Evolutionary conservation across 1,140 invertebrate genomes (phyloP).

Genomic region (Drosophila pseudoananassae): DNA sequence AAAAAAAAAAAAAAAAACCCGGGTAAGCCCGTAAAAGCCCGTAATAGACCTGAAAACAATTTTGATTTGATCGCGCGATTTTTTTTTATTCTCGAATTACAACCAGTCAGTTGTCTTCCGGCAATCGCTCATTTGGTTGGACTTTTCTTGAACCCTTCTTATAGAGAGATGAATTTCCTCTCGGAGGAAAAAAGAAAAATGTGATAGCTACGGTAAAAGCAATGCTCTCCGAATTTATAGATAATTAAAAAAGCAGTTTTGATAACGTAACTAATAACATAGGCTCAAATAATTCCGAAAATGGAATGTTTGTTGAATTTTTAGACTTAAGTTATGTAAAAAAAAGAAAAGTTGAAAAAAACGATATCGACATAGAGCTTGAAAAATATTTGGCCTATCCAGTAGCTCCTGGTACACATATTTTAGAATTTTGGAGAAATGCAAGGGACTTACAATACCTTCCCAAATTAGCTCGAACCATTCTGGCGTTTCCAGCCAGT

Average conservation of each 20-base stretch:
- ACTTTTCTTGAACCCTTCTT: constrained; percentile 14
- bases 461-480: background rate
- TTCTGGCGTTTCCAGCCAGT: constrained; percentile 13
- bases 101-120: background rate
- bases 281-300: constrained; percentile 8
- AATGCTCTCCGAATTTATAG: background rate
- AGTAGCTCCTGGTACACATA: background rate
- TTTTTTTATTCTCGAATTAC: no score
- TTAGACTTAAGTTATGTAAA: no score
- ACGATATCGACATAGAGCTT: constrained; percentile 5
- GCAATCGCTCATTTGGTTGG: constrained; percentile 11
- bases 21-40: no score
- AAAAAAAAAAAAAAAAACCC: no score
- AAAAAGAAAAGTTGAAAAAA: constrained; percentile 7
- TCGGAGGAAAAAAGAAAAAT: constrained; percentile 10
- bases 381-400: constrained; percentile 1
- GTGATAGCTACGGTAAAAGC: constrained; percentile 13
- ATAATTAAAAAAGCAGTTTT: background rate
- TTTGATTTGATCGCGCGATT: no score
- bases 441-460: constrained; percentile 15
- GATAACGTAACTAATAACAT: constrained; percentile 1
- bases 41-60: no score
- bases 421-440: constrained; percentile 7
- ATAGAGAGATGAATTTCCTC: constrained; percentile 15
- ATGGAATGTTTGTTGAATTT: no score